These are phyloP conservation scores for Agrypnia vestita DNA, from an alignment of 1,140 invertebrate species.

Conservation along the genomic window DNA sequence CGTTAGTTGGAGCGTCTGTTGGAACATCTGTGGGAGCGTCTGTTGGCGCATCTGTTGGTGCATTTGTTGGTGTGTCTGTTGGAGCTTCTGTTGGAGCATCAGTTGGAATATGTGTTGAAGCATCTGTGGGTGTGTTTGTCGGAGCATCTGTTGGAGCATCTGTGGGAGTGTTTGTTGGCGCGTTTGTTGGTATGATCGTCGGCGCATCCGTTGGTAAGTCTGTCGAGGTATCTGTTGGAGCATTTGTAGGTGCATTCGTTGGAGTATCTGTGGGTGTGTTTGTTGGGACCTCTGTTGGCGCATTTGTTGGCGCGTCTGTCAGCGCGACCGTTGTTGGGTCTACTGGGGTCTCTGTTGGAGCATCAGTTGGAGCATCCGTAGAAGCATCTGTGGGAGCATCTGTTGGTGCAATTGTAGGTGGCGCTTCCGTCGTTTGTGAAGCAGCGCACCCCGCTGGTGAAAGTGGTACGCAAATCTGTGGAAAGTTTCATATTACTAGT, in stretches of 20 bases:
- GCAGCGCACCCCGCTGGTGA: conserved; percentile 1
- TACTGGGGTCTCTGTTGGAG: neutral
- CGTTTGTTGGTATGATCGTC: neutral
- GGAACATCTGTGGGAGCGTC: neutral
- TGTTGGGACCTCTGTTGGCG: neutral
- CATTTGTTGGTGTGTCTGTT: neutral
- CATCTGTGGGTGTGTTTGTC: neutral
- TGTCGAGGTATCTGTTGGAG: neutral
- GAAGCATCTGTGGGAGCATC: neutral
- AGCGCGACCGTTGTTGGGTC: neutral
- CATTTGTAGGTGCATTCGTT: neutral
- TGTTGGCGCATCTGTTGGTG: neutral
- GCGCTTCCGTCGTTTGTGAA: conserved; percentile 7
- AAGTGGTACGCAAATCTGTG: neutral
- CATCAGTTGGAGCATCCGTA: neutral
- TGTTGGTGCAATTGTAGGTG: neutral
- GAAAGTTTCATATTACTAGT: neutral
- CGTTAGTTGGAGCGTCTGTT: neutral
- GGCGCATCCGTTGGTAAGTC: neutral
- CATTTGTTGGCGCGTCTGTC: neutral
- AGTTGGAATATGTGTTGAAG: neutral
- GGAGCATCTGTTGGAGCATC: neutral
- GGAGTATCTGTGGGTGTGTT: no score
- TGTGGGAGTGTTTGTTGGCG: neutral
- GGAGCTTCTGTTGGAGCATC: neutral